These are phyloP conservation scores for Scotopteryx bipunctaria DNA, from an alignment of 2,888 invertebrate genomes.

Conservation along the genomic window DNA sequence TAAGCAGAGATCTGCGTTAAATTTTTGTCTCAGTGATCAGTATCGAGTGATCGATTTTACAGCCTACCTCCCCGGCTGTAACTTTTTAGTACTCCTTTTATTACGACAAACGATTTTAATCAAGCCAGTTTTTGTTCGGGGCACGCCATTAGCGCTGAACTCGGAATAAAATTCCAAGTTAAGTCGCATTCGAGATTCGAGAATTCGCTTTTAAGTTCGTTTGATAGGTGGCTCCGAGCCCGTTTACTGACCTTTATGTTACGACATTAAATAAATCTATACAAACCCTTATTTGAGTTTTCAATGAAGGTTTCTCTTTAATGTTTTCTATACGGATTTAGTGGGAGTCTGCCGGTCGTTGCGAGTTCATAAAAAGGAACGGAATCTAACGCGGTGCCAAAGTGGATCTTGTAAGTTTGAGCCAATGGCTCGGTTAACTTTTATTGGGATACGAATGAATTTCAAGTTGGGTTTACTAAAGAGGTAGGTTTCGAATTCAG, in stretches of 20 bases:
- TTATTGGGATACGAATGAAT: conserved; percentile 30
- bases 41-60: conserved; percentile 80
- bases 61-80: conserved; percentile 78
- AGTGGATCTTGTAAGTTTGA: conserved; percentile 43
- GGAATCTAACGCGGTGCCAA: conserved; percentile 39
- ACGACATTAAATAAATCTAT: conserved; percentile 40
- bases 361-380: conserved; percentile 34
- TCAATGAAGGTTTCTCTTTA: conserved; percentile 32
- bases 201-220: conserved; percentile 74
- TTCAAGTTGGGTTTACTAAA: conserved; percentile 23
- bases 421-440: conserved; percentile 32
- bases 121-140: conserved; percentile 80
- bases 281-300: conserved; percentile 38
- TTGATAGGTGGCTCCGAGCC: conserved; percentile 62
- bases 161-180: conserved; percentile 74
- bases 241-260: conserved; percentile 41
- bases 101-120: conserved; percentile 84
- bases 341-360: conserved; percentile 26
- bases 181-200: conserved; percentile 69
- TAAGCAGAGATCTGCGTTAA: conserved; percentile 62
- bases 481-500: conserved; percentile 23
- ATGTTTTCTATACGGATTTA: conserved; percentile 29
- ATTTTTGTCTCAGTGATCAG: conserved; percentile 76
- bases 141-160: conserved; percentile 74
- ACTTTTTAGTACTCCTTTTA: conserved; percentile 81